These are phyloP conservation scores for Hexactinellida sp. DNA, from an alignment of 37 sponge, comb jelly and placozoan genomes.

Conservation along the genomic window DNA sequence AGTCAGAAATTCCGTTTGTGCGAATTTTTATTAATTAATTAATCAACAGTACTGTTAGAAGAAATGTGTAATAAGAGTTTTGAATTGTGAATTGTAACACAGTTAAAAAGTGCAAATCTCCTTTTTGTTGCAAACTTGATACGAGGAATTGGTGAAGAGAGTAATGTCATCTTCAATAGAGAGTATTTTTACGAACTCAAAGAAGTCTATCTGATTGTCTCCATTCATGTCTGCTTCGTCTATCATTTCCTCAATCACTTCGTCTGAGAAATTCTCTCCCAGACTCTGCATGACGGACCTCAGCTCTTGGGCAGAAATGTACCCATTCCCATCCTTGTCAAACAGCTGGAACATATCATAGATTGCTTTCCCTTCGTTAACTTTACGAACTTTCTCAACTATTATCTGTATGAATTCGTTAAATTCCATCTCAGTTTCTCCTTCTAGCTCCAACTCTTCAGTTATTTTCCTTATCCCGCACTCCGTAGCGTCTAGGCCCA, in stretches of 20 bases:
- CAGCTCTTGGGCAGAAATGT: neutral
- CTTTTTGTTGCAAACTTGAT: neutral
- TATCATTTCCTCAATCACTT: slow-evolving; percentile 3
- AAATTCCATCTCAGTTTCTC: neutral
- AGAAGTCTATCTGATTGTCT: slow-evolving; percentile 12
- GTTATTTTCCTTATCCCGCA: neutral
- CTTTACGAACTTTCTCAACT: neutral
- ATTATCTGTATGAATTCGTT: neutral
- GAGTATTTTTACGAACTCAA: neutral
- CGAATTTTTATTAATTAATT: no score
- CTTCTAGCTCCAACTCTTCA: neutral
- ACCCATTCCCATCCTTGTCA: neutral
- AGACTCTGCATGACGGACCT: slow-evolving; percentile 6
- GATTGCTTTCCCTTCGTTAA: neutral
- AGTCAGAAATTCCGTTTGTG: no score
- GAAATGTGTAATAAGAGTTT: no score
- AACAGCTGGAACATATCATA: slow-evolving; percentile 13
- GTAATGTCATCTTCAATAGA: neutral
- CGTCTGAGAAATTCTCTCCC: neutral
- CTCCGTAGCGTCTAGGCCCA: neutral
- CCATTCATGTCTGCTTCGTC: slow-evolving; percentile 3
- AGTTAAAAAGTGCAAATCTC: neutral
- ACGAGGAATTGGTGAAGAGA: neutral
- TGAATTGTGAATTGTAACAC: no score
- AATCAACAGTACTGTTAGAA: no score